Base-by-base conservation (phyloP, 2,888 invertebrate genomes). In the Chesias legatella region DNA sequence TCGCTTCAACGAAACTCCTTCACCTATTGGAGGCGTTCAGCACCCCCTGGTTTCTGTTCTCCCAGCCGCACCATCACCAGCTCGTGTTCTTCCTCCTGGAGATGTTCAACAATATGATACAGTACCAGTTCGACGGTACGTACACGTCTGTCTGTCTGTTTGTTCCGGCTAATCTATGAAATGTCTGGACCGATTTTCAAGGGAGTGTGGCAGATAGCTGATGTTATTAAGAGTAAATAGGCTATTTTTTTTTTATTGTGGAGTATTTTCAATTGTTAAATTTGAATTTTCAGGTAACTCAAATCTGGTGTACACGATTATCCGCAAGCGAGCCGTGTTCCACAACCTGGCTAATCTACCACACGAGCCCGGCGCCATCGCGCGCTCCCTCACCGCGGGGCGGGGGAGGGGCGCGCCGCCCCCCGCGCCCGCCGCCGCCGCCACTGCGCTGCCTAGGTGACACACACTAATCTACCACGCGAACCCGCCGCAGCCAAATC, bases 81-180 rank as follows among this genome's bases (percentile, higher is more conserved):
- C 91, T 99, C 51, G 98, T 99, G 6, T 99, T 99, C 89, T 99
- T 99, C 85, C 89, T 99, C 32, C 90, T 99, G 34, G 99, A 99
- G 90, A 98, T 99, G 73, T 99, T 99, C 86, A 99, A 99, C 85
- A 99, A 99, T 78, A 98, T 99, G 60, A 99, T 99, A 60, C 99
- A 99, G 89, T 98, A 98, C 73, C 98, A 98, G 83, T 98, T 98
- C 80, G 98, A 98, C 82, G 98, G 98, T 91, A 58, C 89, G 89
- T 30, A n/a, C n/a, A n/a, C n/a, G n/a, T n/a, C n/a, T n/a, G n/a
- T n/a, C n/a, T n/a, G n/a, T n/a, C n/a, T n/a, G n/a, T n/a, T n/a
- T n/a, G n/a, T n/a, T n/a, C n/a, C n/a, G n/a, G n/a, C n/a, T n/a
- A n/a, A n/a, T n/a, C n/a, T n/a, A n/a, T n/a, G n/a, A n/a, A n/a